A percentile compares a stretch with the other conserved stretches of the same genome.
Evolutionary conservation across 2,888 invertebrate species (phyloP).

Genomic region (Pediacus dermestoides): DNA sequence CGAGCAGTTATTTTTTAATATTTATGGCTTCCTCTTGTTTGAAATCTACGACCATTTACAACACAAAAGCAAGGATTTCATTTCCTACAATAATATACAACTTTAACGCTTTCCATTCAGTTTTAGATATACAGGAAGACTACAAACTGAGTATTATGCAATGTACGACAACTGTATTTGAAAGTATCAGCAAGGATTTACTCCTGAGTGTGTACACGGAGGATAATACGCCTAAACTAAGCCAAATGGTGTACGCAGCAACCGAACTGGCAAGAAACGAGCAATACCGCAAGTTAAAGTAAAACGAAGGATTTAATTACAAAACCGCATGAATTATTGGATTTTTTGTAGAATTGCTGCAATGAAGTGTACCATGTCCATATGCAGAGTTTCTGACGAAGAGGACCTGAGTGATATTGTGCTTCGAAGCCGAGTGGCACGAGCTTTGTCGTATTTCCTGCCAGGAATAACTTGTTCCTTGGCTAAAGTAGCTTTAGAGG

Average conservation of each 20-base stretch:
- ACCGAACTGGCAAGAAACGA: slow-evolving; percentile 65
- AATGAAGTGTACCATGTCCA: slow-evolving; percentile 59
- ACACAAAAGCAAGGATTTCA: slow-evolving; percentile 52
- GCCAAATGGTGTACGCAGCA: slow-evolving; percentile 63
- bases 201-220: slow-evolving; percentile 56
- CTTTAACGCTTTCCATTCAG: no score
- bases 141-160: slow-evolving; percentile 58
- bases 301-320: slow-evolving; percentile 7
- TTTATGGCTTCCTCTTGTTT: slow-evolving; percentile 54
- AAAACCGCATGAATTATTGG: not conserved
- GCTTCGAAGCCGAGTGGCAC: slow-evolving; percentile 53
- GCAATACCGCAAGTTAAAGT: slow-evolving; percentile 63
- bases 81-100: not conserved
- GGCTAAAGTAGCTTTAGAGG: slow-evolving; percentile 56
- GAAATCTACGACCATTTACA: slow-evolving; percentile 56
- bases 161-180: slow-evolving; percentile 54
- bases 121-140: slow-evolving; percentile 60
- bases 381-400: slow-evolving; percentile 59
- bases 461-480: slow-evolving; percentile 63
- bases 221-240: slow-evolving; percentile 58
- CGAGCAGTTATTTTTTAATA: slow-evolving; percentile 54
- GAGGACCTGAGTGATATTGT: slow-evolving; percentile 53
- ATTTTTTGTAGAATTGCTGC: slow-evolving; percentile 49
- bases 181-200: slow-evolving; percentile 52
- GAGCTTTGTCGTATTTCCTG: slow-evolving; percentile 59